Evolutionary conservation across 1,140 invertebrate genomes (phyloP).

Genomic region (Heliconius himera): DNA sequence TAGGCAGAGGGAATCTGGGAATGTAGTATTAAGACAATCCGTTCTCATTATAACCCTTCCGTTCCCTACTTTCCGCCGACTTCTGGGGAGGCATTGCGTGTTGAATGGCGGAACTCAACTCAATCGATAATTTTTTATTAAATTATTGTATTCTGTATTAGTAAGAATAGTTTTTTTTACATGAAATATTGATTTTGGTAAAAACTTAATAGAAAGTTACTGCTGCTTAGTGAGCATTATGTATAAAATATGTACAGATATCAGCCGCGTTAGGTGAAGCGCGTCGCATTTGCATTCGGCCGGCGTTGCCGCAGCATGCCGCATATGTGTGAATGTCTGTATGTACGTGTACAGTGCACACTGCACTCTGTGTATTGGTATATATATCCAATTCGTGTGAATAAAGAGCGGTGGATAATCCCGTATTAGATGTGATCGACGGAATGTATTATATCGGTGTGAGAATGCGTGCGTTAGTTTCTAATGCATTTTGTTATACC

Average conservation of each 20-base stretch:
- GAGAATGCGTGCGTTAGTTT: constrained; percentile 28
- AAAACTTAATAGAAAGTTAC: neutral
- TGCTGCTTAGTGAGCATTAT: neutral
- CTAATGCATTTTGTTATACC: constrained; percentile 36
- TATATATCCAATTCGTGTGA: constrained; percentile 6
- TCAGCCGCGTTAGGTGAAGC: neutral
- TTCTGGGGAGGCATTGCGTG: no score
- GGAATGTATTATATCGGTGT: constrained; percentile 21
- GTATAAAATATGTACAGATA: neutral
- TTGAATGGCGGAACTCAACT: no score
- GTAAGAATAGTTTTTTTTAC: neutral
- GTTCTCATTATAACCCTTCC: no score
- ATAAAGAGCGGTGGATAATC: constrained; percentile 11
- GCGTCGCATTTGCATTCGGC: neutral
- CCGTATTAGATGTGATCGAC: constrained; percentile 21
- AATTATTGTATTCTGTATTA: no score
- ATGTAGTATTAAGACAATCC: no score
- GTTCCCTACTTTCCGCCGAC: no score
- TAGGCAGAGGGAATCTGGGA: no score
- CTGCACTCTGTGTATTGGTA: neutral
- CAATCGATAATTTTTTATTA: no score
- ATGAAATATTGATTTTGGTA: neutral
- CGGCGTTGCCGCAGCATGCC: neutral
- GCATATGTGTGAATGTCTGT: neutral
- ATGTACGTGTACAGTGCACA: neutral